Percentiles rank a stretch among this genome's conserved stretches.
Conservation (phyloP, 2,888 invertebrate species). For the Agrypnus murinus region DNA sequence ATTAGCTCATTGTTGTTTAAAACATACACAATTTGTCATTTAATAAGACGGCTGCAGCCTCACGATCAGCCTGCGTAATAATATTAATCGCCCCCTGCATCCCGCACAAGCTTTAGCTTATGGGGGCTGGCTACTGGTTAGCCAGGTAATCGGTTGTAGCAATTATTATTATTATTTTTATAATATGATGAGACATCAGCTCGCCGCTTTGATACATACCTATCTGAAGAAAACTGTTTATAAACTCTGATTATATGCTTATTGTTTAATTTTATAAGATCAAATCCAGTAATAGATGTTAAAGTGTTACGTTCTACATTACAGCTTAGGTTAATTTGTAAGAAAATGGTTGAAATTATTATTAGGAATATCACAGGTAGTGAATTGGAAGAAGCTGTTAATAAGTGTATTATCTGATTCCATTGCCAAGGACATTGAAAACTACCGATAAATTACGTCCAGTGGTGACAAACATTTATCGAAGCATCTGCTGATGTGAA, state of each 20-base stretch:
- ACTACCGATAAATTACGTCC: constrained; percentile 99
- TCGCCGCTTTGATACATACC: constrained; percentile 60
- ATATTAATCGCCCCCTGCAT: too few species aligned
- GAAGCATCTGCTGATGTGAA: constrained; percentile 98
- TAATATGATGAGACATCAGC: constrained; percentile 72
- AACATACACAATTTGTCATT: neutral
- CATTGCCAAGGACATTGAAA: constrained; percentile 99
- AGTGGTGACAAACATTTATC: constrained; percentile 99
- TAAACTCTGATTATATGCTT: constrained; percentile 32
- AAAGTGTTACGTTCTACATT: constrained; percentile 54
- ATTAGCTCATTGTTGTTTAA: neutral
- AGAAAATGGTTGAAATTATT: constrained; percentile 99
- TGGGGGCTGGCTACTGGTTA: too few species aligned
- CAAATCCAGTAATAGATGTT: constrained; percentile 10
- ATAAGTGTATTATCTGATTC: constrained; percentile 98
- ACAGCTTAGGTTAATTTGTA: constrained; percentile 90
- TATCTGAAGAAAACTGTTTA: constrained; percentile 67
- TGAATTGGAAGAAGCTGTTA: constrained; percentile 96
- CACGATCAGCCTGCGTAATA: too few species aligned
- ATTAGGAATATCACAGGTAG: constrained; percentile 90
- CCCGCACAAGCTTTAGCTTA: too few species aligned
- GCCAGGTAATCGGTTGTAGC: too few species aligned
- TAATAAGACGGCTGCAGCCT: too few species aligned
- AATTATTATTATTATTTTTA: too few species aligned
- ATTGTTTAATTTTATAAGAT: constrained; percentile 15